Base-by-base conservation (phyloP, 2,113 vertebrate genomes). In the Leucopsar rothschildi region DNA sequence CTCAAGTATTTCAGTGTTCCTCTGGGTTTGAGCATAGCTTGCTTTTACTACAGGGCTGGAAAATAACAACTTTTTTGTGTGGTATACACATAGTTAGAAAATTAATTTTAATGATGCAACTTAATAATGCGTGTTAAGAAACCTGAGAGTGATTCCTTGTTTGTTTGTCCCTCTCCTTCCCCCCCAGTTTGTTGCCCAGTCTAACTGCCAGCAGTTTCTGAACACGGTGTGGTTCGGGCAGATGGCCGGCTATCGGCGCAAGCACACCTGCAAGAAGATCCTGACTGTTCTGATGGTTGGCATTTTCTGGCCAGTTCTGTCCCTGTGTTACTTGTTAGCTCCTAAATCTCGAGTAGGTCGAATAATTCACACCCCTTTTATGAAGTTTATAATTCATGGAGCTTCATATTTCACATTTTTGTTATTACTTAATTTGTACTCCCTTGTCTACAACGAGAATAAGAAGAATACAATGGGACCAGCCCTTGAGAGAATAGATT, bases 151-250 rank as follows among this genome's bases (percentile, higher is more conserved):
- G 64, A 90, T 83, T 69, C 55, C 28, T 57, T 78, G 57, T 61
- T 59, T 88, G 7, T 80, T 91, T 85, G 10, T 95, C 17, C 21
- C 40, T 12, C 9, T 19, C 19, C 60, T 56, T 25, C 4, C 8
- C 6, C 9, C 12, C 24, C 97, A 99, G 99, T 99, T 99, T 92
- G 99, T 99, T 93, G 98, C 99, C 68, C 99, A 99, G 96, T 99
- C 99, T 80, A 99, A 99, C 98, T 99, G 99, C 96, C 99, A 99
- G 95, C 99, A 99, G 98, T 99, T 99, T 95, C 98, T 99, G 70
- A 99, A 99, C 97, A 99, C 99, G 0, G 99, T 99, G 71, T 99
- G 99, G 99, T 99, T 99, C 25, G 99, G 99, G 65, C 99, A 99
- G 97, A 99, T 99, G 97, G 99, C 99, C n/a, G 99, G 99, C 94